Evolutionary conservation across 1,140 invertebrate species (phyloP), one percentile per base, ranked within the genome.

Genomic region (Drosophila kurseongensis): DNA sequence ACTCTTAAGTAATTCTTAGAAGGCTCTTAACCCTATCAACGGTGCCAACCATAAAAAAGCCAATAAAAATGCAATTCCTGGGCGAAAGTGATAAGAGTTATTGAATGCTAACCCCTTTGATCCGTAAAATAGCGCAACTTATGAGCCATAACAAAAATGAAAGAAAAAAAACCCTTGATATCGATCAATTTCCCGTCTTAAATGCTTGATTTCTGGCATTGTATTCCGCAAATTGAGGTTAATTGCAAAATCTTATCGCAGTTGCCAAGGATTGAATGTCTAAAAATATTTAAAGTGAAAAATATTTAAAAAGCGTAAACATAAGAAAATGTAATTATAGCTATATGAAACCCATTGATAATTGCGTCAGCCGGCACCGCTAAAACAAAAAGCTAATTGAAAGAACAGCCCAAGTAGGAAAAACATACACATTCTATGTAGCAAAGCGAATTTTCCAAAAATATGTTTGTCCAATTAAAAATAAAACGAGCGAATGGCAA

Each of bases 281-380:
- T n/a, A 32, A 68, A 42, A 29, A 54, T 12, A 55, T 36, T 35
- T 12, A 18, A 48, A 14, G n/a, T n/a, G 18, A 12, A 29, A 41
- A 55, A 42, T 52, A 51, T 10, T 12, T 16, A 59, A 59, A 65
- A 38, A 10, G 9, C 55, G 51, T 23, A 38, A 51, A 47, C 32
- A 32, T 58, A 0, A 36, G 16, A 50, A 75, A 79, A 65, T 4
- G 4, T 52, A 68, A 42, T 68, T 68, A 16, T 52, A 32, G 40
- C 45, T 66, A 67, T 52, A 61, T 52, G 61, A 32, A 83, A 73
- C 79, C 83, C 88, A 83, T 86, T 74, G 66, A 89, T 83, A 73
- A 72, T 83, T 86, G 62, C 83, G 83, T 89, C 83, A 88, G 80
- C 76, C 47, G 47, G 14, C 16, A 10, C 27, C 35, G 9, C 44